Evolutionary conservation across 1,140 invertebrate species (phyloP), one percentile per base, ranked within the genome.

Genomic region (Pogonomyrmex californicus): DNA sequence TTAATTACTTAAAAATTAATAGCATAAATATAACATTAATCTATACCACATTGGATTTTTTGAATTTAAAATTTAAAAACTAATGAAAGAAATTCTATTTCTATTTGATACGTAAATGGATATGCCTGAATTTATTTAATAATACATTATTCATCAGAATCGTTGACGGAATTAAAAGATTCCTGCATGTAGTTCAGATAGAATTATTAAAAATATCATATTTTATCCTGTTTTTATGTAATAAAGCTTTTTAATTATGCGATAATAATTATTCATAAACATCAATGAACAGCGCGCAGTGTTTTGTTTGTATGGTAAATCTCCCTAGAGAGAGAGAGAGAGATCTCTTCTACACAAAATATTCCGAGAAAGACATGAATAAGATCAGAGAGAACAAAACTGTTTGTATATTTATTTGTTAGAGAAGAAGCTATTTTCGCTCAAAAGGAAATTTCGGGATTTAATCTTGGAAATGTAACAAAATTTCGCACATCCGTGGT

Each of bases 231-330:
- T 76, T 44, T 41, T 44, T 44, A 60, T 10, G 6, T 58, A 41
- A 75, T 76, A 66, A 2, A 36, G 60, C 38, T 6, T 49, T 65
- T 49, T 78, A 65, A 41, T 65, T 78, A 33, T 44, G 17, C 56
- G 63, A 66, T 44, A 77, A 77, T 77, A 44, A 38, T 54, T 60
- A 62, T 54, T 41, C 36, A 38, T 75, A 78, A 78, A 33, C 14
- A 49, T 36, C 33, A 12, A 5, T n/a, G 17, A 33, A 47, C 30
- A 36, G 38, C n/a, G 36, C 56, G 4, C 51, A 9, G 4, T 44
- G 12, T 78, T 4, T 47, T 44, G 9, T 63, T 77, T 78, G 47
- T 9, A 44, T 6, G 30, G 23, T 2, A 30, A 1, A 14, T 9
- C 23, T 23, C 23, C 23, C 23, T 23, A 23, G 23, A 23, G 23